A percentile compares a stretch with the other conserved stretches of the same genome.
These are phyloP conservation scores for Endotricha flammealis DNA, from an alignment of 2,888 invertebrate genomes.

Conservation along the genomic window DNA sequence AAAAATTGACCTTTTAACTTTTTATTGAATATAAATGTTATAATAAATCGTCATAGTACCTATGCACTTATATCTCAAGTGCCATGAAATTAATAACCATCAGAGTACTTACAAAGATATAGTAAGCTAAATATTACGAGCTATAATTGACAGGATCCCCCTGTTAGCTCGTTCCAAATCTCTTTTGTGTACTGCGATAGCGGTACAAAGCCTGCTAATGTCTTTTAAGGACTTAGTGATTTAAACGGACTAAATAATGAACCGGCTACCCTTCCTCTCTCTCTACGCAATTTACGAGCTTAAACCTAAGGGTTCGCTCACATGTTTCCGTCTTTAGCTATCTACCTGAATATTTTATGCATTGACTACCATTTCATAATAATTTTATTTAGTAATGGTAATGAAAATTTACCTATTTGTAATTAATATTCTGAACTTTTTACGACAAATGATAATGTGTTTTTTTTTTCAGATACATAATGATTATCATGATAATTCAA, in stretches of 20 bases:
- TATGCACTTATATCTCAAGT: too few relatives aligned
- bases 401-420: too few relatives aligned
- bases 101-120: conserved; percentile 21
- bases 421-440: too few relatives aligned
- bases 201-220: conserved; percentile 75
- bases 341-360: too few relatives aligned
- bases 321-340: not conserved
- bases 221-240: conserved; percentile 78
- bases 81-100: conserved; percentile 17
- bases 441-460: too few relatives aligned
- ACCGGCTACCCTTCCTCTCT: conserved; percentile 63
- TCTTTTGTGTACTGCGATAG: conserved; percentile 74
- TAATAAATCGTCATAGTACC: too few relatives aligned
- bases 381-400: too few relatives aligned
- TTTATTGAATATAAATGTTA: too few relatives aligned
- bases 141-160: conserved; percentile 54
- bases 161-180: conserved; percentile 53
- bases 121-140: conserved; percentile 46
- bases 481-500: too few relatives aligned
- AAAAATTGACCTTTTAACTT: too few relatives aligned
- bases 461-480: too few relatives aligned
- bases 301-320: conserved; percentile 40
- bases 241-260: conserved; percentile 79
- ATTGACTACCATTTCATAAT: too few relatives aligned
- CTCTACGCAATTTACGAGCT: conserved; percentile 59